phyloP scores from a whole-genome alignment of 2,113 vertebrate species.

The Nerophis ophidion region DNA sequence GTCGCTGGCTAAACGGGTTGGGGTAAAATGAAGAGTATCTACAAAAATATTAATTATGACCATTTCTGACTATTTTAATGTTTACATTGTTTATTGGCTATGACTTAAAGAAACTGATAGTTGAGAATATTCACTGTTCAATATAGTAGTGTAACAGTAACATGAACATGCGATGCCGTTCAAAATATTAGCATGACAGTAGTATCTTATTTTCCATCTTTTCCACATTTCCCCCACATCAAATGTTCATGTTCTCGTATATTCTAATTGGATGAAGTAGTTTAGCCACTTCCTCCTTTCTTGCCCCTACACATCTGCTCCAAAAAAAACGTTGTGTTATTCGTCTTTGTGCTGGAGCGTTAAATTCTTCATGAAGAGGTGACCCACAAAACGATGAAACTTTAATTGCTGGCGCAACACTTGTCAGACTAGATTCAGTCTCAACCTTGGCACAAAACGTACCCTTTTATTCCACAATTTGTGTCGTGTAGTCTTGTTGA shows the following conservation, averaged over 20 bases:
- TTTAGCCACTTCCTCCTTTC: not conserved
- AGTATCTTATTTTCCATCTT: not conserved
- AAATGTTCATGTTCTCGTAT: not conserved
- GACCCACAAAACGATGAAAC: slow-evolving; percentile 30
- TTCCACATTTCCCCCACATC: slow-evolving; percentile 2
- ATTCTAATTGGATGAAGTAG: not conserved
- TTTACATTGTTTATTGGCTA: no score
- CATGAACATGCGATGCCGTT: no score
- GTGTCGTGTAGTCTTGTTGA: no score
- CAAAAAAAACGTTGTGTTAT: slow-evolving; percentile 26
- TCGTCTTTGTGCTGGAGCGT: slow-evolving; percentile 30
- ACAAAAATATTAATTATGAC: no score
- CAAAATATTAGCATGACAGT: no score
- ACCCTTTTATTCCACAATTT: no score
- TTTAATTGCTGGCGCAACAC: slow-evolving; percentile 33
- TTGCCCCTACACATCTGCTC: not conserved
- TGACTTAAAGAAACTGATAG: no score
- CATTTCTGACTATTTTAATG: no score
- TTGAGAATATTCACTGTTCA: no score
- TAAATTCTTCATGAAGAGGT: slow-evolving; percentile 47
- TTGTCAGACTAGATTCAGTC: slow-evolving; percentile 42
- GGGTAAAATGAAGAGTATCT: no score
- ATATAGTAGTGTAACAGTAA: no score
- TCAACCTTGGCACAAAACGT: not conserved
- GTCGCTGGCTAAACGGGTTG: no score